Evolutionary conservation across 2,113 vertebrate genomes (phyloP).

Genomic region (Mustelus asterias): DNA sequence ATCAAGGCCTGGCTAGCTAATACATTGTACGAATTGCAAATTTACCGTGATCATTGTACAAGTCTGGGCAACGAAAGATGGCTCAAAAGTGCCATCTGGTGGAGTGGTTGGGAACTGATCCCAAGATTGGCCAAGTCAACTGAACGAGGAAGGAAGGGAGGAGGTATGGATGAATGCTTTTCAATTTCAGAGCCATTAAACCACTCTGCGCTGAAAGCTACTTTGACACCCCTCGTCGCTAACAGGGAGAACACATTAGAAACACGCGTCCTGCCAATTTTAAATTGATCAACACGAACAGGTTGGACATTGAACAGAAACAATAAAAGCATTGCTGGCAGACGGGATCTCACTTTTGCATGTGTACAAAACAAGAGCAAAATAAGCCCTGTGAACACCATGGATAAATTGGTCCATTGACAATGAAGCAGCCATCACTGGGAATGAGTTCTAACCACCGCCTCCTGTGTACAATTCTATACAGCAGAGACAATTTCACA

Average conservation of each 20-base stretch:
- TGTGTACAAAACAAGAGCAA: neutral
- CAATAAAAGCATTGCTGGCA: neutral
- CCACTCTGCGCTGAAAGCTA: neutral
- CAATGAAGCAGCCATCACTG: too few species aligned
- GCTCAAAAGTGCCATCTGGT: slow-evolving; percentile 24
- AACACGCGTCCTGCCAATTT: neutral
- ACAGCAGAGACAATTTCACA: neutral
- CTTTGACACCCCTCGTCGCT: neutral
- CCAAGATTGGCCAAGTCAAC: neutral
- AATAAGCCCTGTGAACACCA: neutral
- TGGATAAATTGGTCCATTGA: neutral
- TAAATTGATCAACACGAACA: neutral
- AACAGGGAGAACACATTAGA: neutral
- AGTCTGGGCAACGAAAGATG: neutral
- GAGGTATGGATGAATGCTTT: slow-evolving; percentile 26
- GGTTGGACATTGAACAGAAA: neutral
- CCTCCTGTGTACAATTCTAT: neutral
- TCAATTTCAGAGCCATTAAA: slow-evolving; percentile 34
- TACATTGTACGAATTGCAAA: neutral
- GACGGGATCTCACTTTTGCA: neutral
- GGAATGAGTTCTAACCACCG: neutral
- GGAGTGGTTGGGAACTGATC: neutral
- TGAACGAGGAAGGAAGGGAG: neutral
- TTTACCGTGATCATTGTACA: neutral
- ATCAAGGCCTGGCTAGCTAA: neutral